Evolutionary conservation across 2,888 invertebrate species (phyloP), one percentile per base, ranked within the genome.

Genomic region (Caenorhabditis becei): DNA sequence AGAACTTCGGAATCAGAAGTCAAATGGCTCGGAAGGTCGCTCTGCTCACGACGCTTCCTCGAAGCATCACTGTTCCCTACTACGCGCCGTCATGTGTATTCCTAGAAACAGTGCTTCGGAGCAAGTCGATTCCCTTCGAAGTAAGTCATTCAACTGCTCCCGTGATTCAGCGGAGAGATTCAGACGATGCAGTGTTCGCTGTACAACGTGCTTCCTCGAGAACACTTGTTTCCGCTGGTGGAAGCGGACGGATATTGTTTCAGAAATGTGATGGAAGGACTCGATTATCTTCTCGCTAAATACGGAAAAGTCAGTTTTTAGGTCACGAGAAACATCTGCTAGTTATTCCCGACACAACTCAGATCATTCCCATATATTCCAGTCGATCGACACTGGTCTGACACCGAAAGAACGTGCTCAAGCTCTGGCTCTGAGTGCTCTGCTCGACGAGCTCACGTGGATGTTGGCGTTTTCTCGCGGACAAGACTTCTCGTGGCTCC

Each of bases 391-490:
- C 59, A 49, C 49, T 2, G 80, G 77, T 1, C 44, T 80, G 1
- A 41, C 66, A 5, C 77, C 80, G 2, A 49, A 71, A 32, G 80
- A 80, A 49, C 53, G 80, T n/a, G 80, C 80, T 8, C 80, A 80
- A 24, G 70, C 80, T n/a, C 20, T 81, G 1, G 81, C 81, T 1
- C 47, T 81, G 37, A 77, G 81, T 35, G 63, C 81, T 56, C 26
- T 81, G 16, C 69, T 81, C 10, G 81, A 81, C 44, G 77, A 81
- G 51, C 51, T 81, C 23, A 54, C 67, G 10, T 81, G 81, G 81
- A 81, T 81, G 81, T 47, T 81, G 14, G 71, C 81, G n/a, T 81
- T 56, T 51, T 77, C 81, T 0, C 71, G 81, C n/a, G 66, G 67
- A 8, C 58, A 51, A n/a, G 75, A 81, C 18, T 75, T 72, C 53